Percentiles rank a stretch among this genome's conserved stretches.
These are phyloP conservation scores for Thamnophis sirtalis DNA, from an alignment of 2,113 vertebrate species.

Conservation along the genomic window DNA sequence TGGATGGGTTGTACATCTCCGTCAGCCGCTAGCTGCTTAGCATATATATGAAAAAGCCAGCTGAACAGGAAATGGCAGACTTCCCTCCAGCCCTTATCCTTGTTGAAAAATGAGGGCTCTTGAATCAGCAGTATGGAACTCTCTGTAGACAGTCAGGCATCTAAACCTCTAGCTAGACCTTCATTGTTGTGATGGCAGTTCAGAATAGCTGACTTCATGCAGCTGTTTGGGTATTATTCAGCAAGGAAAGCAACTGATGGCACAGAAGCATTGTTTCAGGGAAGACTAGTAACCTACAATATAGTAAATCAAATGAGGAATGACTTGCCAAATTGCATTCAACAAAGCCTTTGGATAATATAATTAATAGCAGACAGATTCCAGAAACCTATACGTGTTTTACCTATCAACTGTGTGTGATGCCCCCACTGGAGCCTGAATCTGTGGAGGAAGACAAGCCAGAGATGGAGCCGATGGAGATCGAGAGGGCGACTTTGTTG, in stretches of 20 bases:
- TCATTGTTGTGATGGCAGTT: neutral
- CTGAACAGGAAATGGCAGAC: accelerated
- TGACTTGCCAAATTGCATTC: neutral
- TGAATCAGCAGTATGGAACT: neutral
- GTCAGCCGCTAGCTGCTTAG: slow-evolving; percentile 35
- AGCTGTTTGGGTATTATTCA: accelerated
- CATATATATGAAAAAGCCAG: slow-evolving; percentile 18
- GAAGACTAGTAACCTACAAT: accelerated
- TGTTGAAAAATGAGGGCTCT: neutral
- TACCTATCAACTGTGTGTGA: neutral
- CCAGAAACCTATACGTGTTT: neutral
- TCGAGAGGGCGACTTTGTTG: too few species aligned
- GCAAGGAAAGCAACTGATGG: neutral
- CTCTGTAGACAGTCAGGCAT: neutral
- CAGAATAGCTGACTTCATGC: neutral
- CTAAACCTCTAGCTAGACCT: accelerated
- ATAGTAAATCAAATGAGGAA: neutral
- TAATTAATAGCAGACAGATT: accelerated
- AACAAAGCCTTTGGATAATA: neutral
- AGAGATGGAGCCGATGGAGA: too few species aligned
- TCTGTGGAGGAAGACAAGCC: too few species aligned
- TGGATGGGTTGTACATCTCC: slow-evolving; percentile 14
- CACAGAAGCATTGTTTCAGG: neutral
- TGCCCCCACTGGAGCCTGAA: too few species aligned
- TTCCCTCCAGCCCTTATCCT: neutral